phyloP scores from a whole-genome alignment of 2,797 vertebrate genomes.

The Gastrophryne carolinensis region DNA sequence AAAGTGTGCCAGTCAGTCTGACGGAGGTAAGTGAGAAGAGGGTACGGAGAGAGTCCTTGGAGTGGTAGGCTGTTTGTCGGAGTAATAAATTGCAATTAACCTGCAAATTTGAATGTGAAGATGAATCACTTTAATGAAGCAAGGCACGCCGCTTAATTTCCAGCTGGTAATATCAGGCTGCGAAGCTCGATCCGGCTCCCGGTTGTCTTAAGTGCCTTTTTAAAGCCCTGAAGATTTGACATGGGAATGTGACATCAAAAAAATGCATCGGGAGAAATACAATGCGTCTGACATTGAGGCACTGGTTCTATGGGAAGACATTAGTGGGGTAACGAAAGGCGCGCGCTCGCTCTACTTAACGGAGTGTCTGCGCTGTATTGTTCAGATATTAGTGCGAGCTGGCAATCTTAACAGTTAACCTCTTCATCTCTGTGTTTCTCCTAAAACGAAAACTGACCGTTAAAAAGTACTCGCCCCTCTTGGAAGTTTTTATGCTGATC shows the following conservation, averaged over 20 bases:
- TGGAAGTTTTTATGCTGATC: no score
- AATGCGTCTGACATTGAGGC: constrained; percentile 45
- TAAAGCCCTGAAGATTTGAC: constrained; percentile 42
- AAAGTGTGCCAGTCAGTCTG: constrained; percentile 14
- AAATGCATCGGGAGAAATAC: constrained; percentile 44
- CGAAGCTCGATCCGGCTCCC: constrained; percentile 30
- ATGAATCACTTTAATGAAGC: constrained; percentile 55
- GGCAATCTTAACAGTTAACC: constrained; percentile 10
- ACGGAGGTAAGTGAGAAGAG: constrained; percentile 21
- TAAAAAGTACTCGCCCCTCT: no score
- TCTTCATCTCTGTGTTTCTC: neutral
- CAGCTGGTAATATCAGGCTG: constrained; percentile 43
- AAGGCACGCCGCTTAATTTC: constrained; percentile 50
- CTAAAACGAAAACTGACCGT: constrained; percentile 4
- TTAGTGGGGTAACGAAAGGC: constrained; percentile 46
- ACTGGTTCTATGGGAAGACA: constrained; percentile 52
- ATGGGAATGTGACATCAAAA: constrained; percentile 46
- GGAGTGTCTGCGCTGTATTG: constrained; percentile 3
- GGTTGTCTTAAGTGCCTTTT: constrained; percentile 45
- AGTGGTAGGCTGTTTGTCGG: constrained; percentile 19
- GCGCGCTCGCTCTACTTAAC: constrained; percentile 29
- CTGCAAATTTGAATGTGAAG: constrained; percentile 48
- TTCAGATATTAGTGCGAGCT: neutral
- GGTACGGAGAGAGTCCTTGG: neutral
- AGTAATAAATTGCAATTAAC: constrained; percentile 52